These are phyloP conservation scores for Apamea monoglypha DNA, from an alignment of 2,888 invertebrate genomes.

Conservation along the genomic window DNA sequence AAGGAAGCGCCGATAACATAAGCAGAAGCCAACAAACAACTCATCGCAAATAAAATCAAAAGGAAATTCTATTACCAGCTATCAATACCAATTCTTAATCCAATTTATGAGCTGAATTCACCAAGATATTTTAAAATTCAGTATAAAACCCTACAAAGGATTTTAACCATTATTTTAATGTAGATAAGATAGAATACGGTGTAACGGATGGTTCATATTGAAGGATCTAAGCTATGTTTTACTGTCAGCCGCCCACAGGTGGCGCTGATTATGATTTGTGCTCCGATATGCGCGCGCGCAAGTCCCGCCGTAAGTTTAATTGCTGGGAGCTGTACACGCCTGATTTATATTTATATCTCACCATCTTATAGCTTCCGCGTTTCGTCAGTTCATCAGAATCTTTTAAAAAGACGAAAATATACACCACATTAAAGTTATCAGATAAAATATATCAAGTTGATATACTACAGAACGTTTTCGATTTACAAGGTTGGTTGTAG, in stretches of 20 bases:
- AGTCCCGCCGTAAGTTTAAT: constrained; percentile 65
- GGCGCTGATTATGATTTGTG: constrained; percentile 81
- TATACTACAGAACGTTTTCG: constrained; percentile 32
- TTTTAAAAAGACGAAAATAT: constrained; percentile 44
- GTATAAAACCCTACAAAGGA: constrained; percentile 20
- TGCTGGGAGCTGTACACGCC: constrained; percentile 65
- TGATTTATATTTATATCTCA: constrained; percentile 68
- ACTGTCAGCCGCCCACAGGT: constrained; percentile 76
- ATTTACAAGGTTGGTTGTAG: constrained; percentile 26
- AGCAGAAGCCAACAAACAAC: constrained; percentile 40
- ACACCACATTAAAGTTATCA: constrained; percentile 34
- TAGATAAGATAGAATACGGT: constrained; percentile 48
- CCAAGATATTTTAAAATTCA: constrained; percentile 56
- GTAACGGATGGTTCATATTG: constrained; percentile 51
- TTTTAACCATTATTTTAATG: constrained; percentile 38
- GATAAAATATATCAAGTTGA: constrained; percentile 46
- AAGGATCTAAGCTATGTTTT: constrained; percentile 68
- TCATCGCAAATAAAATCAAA: constrained; percentile 55
- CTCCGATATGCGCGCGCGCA: constrained; percentile 69
- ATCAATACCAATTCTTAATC: constrained; percentile 62
- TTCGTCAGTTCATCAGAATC: constrained; percentile 58
- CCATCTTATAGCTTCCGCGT: constrained; percentile 65
- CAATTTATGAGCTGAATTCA: constrained; percentile 62
- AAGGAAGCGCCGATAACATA: constrained; percentile 37
- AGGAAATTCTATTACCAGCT: constrained; percentile 63